These are phyloP conservation scores for Sebastes goodei DNA, from an alignment of 2,797 vertebrate species.

Conservation along the genomic window DNA sequence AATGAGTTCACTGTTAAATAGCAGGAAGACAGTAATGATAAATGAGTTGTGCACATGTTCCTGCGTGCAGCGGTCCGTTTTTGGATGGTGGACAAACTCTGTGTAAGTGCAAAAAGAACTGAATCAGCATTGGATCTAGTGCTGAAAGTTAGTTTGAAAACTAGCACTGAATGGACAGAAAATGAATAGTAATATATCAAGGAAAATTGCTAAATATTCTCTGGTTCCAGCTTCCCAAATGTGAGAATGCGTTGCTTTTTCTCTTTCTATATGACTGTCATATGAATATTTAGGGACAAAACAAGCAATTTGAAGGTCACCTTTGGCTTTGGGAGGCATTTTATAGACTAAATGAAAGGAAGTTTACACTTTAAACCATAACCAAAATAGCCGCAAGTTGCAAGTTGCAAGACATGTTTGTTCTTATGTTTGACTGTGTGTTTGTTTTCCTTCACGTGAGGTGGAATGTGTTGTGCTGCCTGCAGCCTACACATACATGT, in stretches of 20 bases:
- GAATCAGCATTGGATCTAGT: background rate
- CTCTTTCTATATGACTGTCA: no score
- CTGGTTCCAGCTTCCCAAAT: background rate
- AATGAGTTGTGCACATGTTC: background rate
- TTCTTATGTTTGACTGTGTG: slow-evolving; percentile 17
- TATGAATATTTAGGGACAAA: background rate
- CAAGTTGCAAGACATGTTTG: background rate
- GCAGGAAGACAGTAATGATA: background rate
- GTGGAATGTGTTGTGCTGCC: slow-evolving; percentile 12
- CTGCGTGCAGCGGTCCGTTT: background rate
- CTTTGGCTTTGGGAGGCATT: background rate
- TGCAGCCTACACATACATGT: background rate
- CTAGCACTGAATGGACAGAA: background rate
- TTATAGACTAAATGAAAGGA: background rate
- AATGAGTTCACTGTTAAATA: background rate
- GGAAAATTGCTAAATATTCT: background rate
- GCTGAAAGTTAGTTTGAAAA: background rate
- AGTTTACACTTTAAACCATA: background rate
- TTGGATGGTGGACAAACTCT: background rate
- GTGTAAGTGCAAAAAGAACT: background rate
- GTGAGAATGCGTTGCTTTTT: background rate
- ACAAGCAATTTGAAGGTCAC: background rate
- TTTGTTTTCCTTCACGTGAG: slow-evolving; percentile 23
- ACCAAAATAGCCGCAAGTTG: background rate
- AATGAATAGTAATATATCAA: background rate